These are phyloP conservation scores for Argyrosomus regius DNA, from an alignment of 2,797 vertebrate species.

Conservation along the genomic window DNA sequence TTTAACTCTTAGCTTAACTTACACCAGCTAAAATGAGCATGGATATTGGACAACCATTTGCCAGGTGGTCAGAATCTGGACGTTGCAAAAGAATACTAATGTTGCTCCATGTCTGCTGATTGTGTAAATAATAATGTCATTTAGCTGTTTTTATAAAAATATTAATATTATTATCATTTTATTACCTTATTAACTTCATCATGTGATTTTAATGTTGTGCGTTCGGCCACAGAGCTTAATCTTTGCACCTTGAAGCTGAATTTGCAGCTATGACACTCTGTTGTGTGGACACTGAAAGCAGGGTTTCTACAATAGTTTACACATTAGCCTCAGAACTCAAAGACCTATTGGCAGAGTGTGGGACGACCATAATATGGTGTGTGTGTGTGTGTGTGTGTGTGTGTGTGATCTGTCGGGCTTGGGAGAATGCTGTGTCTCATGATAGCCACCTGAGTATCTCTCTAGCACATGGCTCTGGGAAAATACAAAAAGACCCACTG, in stretches of 20 bases:
- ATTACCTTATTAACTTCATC: background rate
- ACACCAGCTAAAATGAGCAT: background rate
- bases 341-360: background rate
- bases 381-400: constrained; percentile 22
- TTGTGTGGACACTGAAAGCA: background rate
- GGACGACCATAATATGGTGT: background rate
- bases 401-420: constrained; percentile 45
- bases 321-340: background rate
- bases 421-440: constrained; percentile 75
- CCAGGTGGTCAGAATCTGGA: background rate
- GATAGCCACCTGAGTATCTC: constrained; percentile 82
- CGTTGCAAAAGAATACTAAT: background rate
- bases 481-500: constrained; percentile 77
- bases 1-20: too few relatives aligned
- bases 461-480: constrained; percentile 65
- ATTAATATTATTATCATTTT: too few relatives aligned
- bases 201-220: background rate
- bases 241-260: background rate
- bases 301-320: background rate
- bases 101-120: background rate
- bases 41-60: background rate
- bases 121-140: too few relatives aligned
- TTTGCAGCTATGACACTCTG: background rate
- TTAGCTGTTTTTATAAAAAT: too few relatives aligned
- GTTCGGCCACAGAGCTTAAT: background rate